A percentile compares a stretch with the other conserved stretches of the same genome.
phyloP scores from a whole-genome alignment of 2,113 vertebrate species.

The Delphinus delphis region DNA sequence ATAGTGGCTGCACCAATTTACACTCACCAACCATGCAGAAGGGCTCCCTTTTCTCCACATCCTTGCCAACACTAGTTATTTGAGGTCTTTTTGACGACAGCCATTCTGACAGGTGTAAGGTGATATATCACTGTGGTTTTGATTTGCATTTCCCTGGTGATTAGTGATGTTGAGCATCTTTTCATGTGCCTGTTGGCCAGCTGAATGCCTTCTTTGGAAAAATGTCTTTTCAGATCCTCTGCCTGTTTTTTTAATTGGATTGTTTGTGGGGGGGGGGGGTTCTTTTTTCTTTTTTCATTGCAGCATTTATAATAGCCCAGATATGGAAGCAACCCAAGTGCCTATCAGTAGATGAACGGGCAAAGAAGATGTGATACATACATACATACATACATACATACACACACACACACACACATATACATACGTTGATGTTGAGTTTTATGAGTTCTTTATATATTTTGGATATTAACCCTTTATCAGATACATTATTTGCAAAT shows the following conservation, averaged over 20 bases:
- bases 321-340: too few relatives aligned
- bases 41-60: background rate
- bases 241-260: background rate
- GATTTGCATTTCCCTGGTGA: background rate
- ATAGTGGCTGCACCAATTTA: background rate
- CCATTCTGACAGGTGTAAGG: background rate
- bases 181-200: background rate
- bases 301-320: too few relatives aligned
- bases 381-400: too few relatives aligned
- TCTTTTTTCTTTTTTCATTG: background rate
- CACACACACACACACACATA: too few relatives aligned
- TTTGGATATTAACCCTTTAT: background rate
- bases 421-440: background rate
- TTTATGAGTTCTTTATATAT: background rate
- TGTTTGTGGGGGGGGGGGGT: background rate
- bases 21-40: background rate
- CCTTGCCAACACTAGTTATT: background rate
- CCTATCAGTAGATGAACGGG: too few relatives aligned
- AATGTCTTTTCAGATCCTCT: background rate
- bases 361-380: too few relatives aligned
- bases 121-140: background rate
- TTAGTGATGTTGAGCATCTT: background rate
- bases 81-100: background rate
- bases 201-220: background rate
- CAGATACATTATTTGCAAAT: background rate